Percentiles rank a stretch among this genome's conserved stretches.
phyloP scores from a whole-genome alignment of 2,113 vertebrate genomes.

The Craseonycteris thonglongyai region DNA sequence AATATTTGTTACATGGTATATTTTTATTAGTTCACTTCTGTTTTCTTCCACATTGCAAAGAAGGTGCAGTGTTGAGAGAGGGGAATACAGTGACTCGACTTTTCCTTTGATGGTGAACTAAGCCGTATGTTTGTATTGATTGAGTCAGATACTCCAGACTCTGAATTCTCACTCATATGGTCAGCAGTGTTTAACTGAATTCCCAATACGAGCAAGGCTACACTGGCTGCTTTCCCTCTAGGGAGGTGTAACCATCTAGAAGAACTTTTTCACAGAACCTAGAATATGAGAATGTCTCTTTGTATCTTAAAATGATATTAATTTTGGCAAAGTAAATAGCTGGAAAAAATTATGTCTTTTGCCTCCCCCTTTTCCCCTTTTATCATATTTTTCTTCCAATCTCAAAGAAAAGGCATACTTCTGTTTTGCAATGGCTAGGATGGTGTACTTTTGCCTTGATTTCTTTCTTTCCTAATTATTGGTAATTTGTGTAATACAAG shows the following conservation, averaged over 20 bases:
- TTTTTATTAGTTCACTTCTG: conserved; percentile 34
- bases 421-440: neutral
- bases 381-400: neutral
- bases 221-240: conserved; percentile 46
- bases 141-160: conserved; percentile 58
- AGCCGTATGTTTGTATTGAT: conserved; percentile 66
- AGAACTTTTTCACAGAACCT: conserved; percentile 23
- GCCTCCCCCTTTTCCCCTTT: neutral
- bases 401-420: neutral
- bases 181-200: conserved; percentile 67
- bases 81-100: conserved; percentile 14
- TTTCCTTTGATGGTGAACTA: conserved; percentile 44
- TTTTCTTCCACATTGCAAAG: conserved; percentile 22
- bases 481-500: neutral
- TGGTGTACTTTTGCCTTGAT: neutral
- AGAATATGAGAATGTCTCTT: conserved; percentile 45
- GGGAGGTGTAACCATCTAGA: conserved; percentile 67
- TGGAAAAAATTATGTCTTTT: conserved; percentile 33
- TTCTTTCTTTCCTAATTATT: neutral
- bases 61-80: neutral
- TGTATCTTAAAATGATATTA: conserved; percentile 46
- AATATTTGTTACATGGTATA: neutral
- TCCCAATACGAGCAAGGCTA: conserved; percentile 58
- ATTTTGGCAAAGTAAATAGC: conserved; percentile 54
- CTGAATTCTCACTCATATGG: conserved; percentile 63